Conservation (phyloP, 2,888 invertebrate genomes). For the Thysanoteuthis rhombus region DNA sequence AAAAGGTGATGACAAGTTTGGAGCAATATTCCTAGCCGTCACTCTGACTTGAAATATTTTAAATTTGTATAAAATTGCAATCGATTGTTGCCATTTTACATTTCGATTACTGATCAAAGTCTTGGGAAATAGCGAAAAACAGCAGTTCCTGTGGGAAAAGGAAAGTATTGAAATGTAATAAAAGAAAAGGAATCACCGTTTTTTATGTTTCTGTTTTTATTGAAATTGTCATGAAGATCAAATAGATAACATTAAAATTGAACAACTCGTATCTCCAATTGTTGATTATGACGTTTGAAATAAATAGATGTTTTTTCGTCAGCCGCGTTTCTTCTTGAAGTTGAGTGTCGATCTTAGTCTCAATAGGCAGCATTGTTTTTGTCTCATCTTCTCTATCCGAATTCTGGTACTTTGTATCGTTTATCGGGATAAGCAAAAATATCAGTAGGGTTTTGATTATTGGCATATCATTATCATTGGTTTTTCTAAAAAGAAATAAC, state of each 20-base stretch:
- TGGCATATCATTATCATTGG: neutral
- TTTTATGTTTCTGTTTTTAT: too few species aligned
- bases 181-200: neutral
- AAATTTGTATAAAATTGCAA: neutral
- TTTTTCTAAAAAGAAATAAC: too few species aligned
- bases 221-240: too few species aligned
- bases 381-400: neutral
- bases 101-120: neutral
- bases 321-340: neutral
- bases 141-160: neutral
- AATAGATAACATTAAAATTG: neutral
- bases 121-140: neutral
- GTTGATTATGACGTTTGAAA: too few species aligned
- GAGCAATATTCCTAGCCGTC: neutral
- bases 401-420: neutral
- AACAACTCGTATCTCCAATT: neutral
- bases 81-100: conserved; percentile 12
- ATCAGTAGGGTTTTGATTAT: neutral
- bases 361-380: neutral
- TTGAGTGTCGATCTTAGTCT: neutral
- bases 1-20: neutral
- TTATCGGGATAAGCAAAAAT: neutral
- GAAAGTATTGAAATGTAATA: neutral
- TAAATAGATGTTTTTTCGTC: neutral
- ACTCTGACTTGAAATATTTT: neutral